Evolutionary conservation across 2,113 vertebrate species (phyloP), one percentile per base, ranked within the genome.

Genomic region (Pteropus alecto): DNA sequence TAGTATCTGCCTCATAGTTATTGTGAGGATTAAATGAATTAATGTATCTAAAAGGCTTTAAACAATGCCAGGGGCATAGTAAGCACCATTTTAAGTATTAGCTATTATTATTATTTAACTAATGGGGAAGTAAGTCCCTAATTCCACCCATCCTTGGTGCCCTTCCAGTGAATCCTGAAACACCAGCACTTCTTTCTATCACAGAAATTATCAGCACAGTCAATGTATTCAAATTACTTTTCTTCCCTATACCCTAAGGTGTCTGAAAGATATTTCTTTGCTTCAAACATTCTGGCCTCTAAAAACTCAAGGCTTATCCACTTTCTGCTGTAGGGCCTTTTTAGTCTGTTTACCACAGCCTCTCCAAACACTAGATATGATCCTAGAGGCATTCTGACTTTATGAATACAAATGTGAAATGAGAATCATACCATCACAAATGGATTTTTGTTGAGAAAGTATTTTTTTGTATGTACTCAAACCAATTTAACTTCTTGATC

Each of bases 341-440:
- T 83, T 26, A 30, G 61, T 83, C 35, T 56, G 54, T 9, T 13
- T 28, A 51, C 51, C 15, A 16, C 35, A 85, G 56, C 43, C 38
- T 84, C 35, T 94, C 63, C 35, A 88, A 35, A 71, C 56, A 78
- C 38, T 63, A 54, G 26, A 63, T 35, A 65, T 81, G 58, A 82
- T 51, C 16, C 60, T 30, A 51, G 19, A 87, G 33, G 28, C 41
- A 87, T 58, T 90, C 38, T 87, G 41, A 82, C 22, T 22, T 85
- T 73, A 71, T 46, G 56, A 79, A 90, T 71, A 90, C 33, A 95
- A n/a, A 81, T 35, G 35, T 73, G 67, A 63, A 96, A 94, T 41
- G 48, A 78, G 38, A 89, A 74, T 95, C 48, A 54, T 35, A 93
- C 18, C 51, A 83, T 58, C 54, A 63, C 33, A 84, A 24, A 85